Evolutionary conservation across 37 sponge, comb jelly and placozoan species (phyloP).

Genomic region (Halichondria panicea): DNA sequence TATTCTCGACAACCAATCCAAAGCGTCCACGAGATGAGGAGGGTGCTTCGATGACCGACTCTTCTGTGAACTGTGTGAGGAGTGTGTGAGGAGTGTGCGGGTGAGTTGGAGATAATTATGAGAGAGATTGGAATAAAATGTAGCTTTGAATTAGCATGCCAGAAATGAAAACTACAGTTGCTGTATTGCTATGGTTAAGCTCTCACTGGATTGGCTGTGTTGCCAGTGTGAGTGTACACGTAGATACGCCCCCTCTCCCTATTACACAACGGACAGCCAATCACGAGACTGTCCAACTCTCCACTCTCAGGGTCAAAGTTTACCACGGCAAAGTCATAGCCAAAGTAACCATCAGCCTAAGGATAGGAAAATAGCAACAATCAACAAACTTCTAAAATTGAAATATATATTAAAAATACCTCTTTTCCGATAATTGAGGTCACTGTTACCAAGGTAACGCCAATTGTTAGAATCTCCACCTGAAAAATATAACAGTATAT

Average conservation of each 20-base stretch:
- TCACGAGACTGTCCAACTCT: constrained; percentile 59
- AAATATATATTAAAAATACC: background rate
- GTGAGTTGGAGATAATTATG: background rate
- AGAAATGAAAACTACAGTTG: background rate
- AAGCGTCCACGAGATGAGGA: constrained; percentile 28
- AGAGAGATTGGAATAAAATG: background rate
- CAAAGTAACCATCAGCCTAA: constrained; percentile 57
- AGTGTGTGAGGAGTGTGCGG: background rate
- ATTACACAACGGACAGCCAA: constrained; percentile 77
- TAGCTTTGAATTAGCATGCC: background rate
- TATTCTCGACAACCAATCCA: constrained; percentile 56
- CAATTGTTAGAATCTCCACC: background rate
- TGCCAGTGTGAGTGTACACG: constrained; percentile 41
- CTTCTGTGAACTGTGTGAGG: constrained; percentile 25
- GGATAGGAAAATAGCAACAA: constrained; percentile 2
- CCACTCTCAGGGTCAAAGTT: constrained; percentile 8
- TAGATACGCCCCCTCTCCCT: constrained; percentile 57
- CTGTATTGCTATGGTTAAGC: no score
- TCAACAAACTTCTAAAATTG: background rate
- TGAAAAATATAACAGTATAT: background rate
- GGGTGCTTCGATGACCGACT: background rate
- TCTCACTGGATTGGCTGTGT: constrained; percentile 23
- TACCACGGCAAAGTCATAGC: constrained; percentile 48
- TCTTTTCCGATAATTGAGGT: background rate
- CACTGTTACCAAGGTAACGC: background rate